A percentile compares a stretch with the other conserved stretches of the same genome.
phyloP scores from a whole-genome alignment of 2,797 vertebrate genomes.

The Pangasius djambal region DNA sequence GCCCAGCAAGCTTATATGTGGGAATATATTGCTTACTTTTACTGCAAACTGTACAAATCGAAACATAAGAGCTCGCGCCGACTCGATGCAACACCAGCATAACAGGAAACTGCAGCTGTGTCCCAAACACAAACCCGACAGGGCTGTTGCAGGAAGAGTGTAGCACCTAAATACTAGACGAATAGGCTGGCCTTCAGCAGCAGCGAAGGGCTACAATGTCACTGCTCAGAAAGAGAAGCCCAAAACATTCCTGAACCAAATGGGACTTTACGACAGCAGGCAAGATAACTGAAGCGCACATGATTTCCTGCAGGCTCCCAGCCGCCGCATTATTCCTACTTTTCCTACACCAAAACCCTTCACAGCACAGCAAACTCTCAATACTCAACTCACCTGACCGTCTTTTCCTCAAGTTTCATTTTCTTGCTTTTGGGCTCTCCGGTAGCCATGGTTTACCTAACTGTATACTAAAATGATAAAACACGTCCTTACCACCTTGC shows the following conservation, averaged over 20 bases:
- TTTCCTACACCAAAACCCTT: neutral
- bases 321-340: neutral
- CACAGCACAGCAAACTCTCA: neutral
- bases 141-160: neutral
- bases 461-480: slow-evolving; percentile 6
- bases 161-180: neutral
- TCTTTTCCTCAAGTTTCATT: slow-evolving; percentile 68
- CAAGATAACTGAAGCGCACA: neutral
- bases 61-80: neutral
- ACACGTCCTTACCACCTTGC: slow-evolving; percentile 59
- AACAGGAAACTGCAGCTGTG: neutral
- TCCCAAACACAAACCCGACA: neutral
- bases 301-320: neutral
- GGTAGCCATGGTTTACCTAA: slow-evolving; percentile 66
- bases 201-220: neutral
- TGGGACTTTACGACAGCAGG: neutral
- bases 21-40: too few relatives aligned
- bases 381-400: slow-evolving; percentile 64
- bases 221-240: neutral
- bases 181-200: neutral
- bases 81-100: neutral
- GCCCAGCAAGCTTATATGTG: neutral
- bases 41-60: neutral
- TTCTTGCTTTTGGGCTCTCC: slow-evolving; percentile 76
- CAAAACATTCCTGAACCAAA: neutral